These are phyloP conservation scores for Atrina japonica DNA, from an alignment of 2,888 invertebrate species.

Conservation along the genomic window DNA sequence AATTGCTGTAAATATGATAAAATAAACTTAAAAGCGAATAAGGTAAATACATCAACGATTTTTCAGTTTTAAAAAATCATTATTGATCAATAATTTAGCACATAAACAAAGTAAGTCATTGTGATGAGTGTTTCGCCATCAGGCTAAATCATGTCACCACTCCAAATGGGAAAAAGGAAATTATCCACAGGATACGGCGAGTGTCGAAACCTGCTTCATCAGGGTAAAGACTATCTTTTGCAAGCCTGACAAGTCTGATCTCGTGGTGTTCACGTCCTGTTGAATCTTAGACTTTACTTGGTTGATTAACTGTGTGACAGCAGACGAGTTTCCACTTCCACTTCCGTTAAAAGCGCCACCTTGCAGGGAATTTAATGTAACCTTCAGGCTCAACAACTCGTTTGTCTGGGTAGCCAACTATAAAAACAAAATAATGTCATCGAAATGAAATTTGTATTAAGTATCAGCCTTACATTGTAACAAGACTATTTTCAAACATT, in stretches of 20 bases:
- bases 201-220: slow-evolving; percentile 7
- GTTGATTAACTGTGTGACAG: slow-evolving; percentile 10
- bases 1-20: too few relatives aligned
- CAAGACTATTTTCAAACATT: too few relatives aligned
- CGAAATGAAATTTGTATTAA: neutral
- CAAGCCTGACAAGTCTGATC: slow-evolving; percentile 6
- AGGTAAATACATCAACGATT: too few relatives aligned
- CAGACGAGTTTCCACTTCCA: slow-evolving; percentile 1
- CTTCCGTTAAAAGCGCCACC: neutral
- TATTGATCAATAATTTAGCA: too few relatives aligned
- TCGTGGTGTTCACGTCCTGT: slow-evolving; percentile 8
- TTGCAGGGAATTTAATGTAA: slow-evolving; percentile 1
- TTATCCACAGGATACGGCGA: neutral
- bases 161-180: too few relatives aligned
- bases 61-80: too few relatives aligned
- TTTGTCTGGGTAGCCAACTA: slow-evolving; percentile 19
- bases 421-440: too few relatives aligned
- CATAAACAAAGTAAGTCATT: too few relatives aligned
- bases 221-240: slow-evolving; percentile 17
- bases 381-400: slow-evolving; percentile 19
- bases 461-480: too few relatives aligned
- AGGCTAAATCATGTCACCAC: too few relatives aligned
- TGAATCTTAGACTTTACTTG: slow-evolving; percentile 25
- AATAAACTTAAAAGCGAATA: too few relatives aligned
- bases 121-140: too few relatives aligned